Conservation (phyloP, 35 echinoderm and acorn worm species). For the Apostichopus japonicus region DNA sequence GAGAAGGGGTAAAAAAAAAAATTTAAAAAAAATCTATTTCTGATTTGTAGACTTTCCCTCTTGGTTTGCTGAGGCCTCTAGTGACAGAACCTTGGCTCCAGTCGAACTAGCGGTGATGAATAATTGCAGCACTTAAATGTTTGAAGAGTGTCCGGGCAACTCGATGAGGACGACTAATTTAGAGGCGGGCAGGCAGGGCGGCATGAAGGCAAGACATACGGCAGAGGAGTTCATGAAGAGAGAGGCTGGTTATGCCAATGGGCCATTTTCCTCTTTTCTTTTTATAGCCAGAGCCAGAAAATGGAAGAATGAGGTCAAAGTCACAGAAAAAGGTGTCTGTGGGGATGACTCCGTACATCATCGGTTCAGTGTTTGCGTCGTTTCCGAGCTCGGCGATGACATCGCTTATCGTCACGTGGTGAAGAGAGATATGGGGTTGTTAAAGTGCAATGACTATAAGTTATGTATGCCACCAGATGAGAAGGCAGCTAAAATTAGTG, state of each 20-base stretch:
- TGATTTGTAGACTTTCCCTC: constrained; percentile 37
- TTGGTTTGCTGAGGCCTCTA: constrained; percentile 20
- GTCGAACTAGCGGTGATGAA: constrained; percentile 4
- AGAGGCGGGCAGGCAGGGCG: background rate
- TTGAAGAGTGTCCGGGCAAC: background rate
- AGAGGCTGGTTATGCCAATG: too few species aligned
- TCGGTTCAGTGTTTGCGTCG: background rate
- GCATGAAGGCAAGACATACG: background rate
- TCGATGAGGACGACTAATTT: background rate
- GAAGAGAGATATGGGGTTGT: background rate
- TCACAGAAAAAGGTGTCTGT: constrained; percentile 7
- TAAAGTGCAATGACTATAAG: constrained; percentile 18
- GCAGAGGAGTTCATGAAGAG: background rate
- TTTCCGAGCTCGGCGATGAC: background rate
- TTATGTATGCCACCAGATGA: background rate
- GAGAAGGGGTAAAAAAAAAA: background rate
- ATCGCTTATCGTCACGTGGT: constrained; percentile 17
- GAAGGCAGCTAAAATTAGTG: too few species aligned
- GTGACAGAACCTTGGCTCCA: constrained; percentile 47
- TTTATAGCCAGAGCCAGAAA: background rate
- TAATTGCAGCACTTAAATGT: constrained; percentile 39
- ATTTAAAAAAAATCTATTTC: background rate
- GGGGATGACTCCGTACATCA: constrained; percentile 4
- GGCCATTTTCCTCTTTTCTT: too few species aligned
- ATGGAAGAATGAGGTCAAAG: constrained; percentile 5